These are phyloP conservation scores for Lycocerus yunnanus DNA, from an alignment of 2,888 invertebrate species.

Conservation along the genomic window DNA sequence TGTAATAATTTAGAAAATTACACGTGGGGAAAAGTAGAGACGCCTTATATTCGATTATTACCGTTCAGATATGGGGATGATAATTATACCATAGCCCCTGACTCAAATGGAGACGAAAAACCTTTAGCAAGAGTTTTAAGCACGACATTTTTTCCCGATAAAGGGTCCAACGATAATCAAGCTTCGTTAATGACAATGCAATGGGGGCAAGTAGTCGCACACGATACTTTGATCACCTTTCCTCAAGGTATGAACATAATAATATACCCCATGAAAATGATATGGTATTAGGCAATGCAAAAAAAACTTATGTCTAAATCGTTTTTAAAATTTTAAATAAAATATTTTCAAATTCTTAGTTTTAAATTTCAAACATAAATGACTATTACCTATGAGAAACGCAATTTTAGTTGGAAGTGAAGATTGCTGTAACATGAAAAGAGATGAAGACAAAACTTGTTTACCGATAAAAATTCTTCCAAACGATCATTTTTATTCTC, in stretches of 20 bases:
- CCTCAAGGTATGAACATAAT: slow-evolving; percentile 44
- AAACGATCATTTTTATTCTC: slow-evolving; percentile 65
- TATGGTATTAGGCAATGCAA: too few species aligned
- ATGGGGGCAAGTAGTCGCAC: slow-evolving; percentile 79
- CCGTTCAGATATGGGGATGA: slow-evolving; percentile 72
- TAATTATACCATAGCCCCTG: slow-evolving; percentile 62
- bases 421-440: neutral
- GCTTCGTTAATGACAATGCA: slow-evolving; percentile 75
- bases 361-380: too few species aligned
- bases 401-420: neutral
- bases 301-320: too few species aligned
- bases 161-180: slow-evolving; percentile 64
- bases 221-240: slow-evolving; percentile 74
- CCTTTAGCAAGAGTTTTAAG: slow-evolving; percentile 72
- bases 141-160: slow-evolving; percentile 62
- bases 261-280: too few species aligned
- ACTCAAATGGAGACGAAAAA: slow-evolving; percentile 61
- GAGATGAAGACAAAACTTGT: slow-evolving; percentile 58
- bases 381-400: too few species aligned
- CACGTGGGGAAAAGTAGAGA: slow-evolving; percentile 72
- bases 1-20: slow-evolving; percentile 78
- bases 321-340: too few species aligned
- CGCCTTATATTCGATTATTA: slow-evolving; percentile 67
- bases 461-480: slow-evolving; percentile 66
- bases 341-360: too few species aligned